Evolutionary conservation across 1,140 invertebrate genomes (phyloP), one percentile per base, ranked within the genome.

Genomic region (Helicorthomorpha holstii): DNA sequence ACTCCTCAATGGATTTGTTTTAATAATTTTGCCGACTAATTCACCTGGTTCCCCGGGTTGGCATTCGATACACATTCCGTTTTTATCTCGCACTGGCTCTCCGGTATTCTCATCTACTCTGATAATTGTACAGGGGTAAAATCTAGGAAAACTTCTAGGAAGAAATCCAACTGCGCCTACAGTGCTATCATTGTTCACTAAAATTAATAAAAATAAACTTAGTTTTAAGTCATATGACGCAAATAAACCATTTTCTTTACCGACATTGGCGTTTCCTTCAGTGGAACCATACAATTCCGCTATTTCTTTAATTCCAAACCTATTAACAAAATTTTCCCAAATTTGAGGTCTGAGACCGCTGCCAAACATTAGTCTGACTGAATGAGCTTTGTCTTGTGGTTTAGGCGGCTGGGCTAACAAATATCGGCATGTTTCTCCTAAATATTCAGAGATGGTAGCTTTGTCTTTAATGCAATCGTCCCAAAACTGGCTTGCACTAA

Each of bases 401-500:
- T 77, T 78, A 2, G 75, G 69, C 10, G 85, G 81, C 49, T 90
- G 85, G n/a, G 89, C 84, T 51, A 98, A 69, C 26, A 98, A 76
- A 69, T 98, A 99, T 7, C 95, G 80, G 64, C 92, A 97, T 76
- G 98, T 95, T 73, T 99, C 95, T 12, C 95, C 95, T 63, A 98
- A 98, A 64, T 98, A 98, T 64, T 98, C 94, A 14, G 78, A 81
- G 73, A 97, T 93, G 59, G 94, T 98, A 68, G 88, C 93, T 19
- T 94, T 80, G 64, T 95, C 90, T 63, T 90, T 88, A 29, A 81
- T 75, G 66, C 93, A 95, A 65, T 98, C 95, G n/a, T 75, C 73
- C 76, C 95, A 98, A 66, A 93, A 98, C 46, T 83, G 76, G 23
- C 87, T 89, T 27, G 92, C 94, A 16, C 92, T 97, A 70, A 99